Base-by-base conservation (phyloP, 1,140 invertebrate species). In the Tetraneura akinire region DNA sequence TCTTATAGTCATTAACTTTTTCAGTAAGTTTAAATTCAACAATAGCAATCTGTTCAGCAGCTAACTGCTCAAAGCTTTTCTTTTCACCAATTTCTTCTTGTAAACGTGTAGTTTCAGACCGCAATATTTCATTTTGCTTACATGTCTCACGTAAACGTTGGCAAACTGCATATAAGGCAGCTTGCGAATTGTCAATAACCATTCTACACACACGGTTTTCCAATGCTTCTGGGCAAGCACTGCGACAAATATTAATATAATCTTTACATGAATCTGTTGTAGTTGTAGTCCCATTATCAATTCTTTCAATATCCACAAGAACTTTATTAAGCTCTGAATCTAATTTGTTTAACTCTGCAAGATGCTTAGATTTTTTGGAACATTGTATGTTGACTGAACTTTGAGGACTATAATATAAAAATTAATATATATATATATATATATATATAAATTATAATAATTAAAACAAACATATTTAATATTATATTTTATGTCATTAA, bases 51-150 rank as follows among this genome's bases (percentile, higher is more conserved):
- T 78, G 74, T 11, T 78, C 74, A 26, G 74, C 74, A 29, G 74
- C 74, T 29, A 78, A 32, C 47, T 47, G 3, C 60, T 78, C 74
- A 78, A 78, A 78, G 5, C 55, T 26, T 45, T 78, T 78, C 11
- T 60, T 78, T 45, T 78, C 74, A 45, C 74, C 74, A 45, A 78
- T 78, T 78, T 78, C 55, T 78, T 62, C 74, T 60, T 26, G n/a
- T 21, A 78, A 47, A 14, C 37, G 32, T 26, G 8, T 37, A 78
- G 16, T 42, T 78, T 78, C 74, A 47, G 45, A 62, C 1, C 23
- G 55, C 45, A 78, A 62, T 6, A n/a, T 47, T 26, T 78, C 74
- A 62, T 78, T 62, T 4, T 62, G 13, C 26, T 78, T 23, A 26
- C 23, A 62, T 26, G 53, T 78, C 10, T 78, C 74, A 29, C 74